phyloP scores from a whole-genome alignment of 53 echinoderm and acorn worm species.

The Luidia sarsii region DNA sequence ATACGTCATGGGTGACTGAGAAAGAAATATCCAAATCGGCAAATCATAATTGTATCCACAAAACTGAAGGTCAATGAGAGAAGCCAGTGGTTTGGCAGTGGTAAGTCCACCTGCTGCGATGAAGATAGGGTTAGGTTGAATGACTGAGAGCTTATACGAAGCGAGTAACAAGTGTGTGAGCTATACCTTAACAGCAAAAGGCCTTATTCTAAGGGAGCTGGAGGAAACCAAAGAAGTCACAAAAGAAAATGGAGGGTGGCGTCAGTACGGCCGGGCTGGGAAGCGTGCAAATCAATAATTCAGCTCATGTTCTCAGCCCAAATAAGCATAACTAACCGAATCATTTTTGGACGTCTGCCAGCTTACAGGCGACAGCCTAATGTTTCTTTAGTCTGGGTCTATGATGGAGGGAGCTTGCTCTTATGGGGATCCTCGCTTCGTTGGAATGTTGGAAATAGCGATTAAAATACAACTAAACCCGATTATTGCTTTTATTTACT shows the following conservation, averaged over 20 bases:
- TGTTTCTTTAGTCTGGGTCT: too few relatives aligned
- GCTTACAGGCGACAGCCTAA: background rate
- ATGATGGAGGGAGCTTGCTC: too few relatives aligned
- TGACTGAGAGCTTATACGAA: slow-evolving; percentile 13
- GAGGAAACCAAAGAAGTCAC: background rate
- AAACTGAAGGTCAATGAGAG: slow-evolving; percentile 19
- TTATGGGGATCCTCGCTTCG: too few relatives aligned
- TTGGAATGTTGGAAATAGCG: slow-evolving; percentile 9
- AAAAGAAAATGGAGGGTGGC: background rate
- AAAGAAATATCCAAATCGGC: slow-evolving; percentile 21
- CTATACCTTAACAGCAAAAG: too few relatives aligned
- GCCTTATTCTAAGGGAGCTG: background rate
- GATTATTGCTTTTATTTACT: too few relatives aligned
- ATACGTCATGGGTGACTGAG: slow-evolving; percentile 25
- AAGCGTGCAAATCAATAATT: background rate
- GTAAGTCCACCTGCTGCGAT: slow-evolving; percentile 8
- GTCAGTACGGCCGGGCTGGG: slow-evolving; percentile 2
- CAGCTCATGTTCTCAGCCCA: background rate
- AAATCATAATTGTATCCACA: slow-evolving; percentile 10
- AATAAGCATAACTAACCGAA: background rate
- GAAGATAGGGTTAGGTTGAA: slow-evolving; percentile 8
- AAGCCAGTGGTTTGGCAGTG: too few relatives aligned
- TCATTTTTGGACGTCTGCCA: background rate
- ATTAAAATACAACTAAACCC: slow-evolving; percentile 33
- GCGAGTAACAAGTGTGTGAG: background rate